Base-by-base conservation (phyloP, 2,797 vertebrate genomes). In the Hoplostethus mediterraneus region DNA sequence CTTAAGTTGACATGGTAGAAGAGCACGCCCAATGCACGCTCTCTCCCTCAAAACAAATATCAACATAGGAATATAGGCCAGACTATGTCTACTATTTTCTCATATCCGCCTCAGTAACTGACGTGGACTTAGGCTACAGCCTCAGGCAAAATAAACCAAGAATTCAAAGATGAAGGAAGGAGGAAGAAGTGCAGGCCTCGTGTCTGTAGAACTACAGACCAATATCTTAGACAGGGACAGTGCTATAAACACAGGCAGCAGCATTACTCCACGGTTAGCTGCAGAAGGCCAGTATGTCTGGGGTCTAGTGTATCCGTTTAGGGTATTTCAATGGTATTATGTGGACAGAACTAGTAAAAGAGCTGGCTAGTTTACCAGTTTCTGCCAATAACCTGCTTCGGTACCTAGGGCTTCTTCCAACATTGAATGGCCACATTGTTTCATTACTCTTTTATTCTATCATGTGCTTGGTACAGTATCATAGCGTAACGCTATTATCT, bases 1-100 rank as follows among this genome's bases (percentile, higher is more conserved):
- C 36, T 60, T 68, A 75, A 78, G 75, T 82, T 71, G 71, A 77
- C 80, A 81, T 44, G 48, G 44, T 63, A 58, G 65, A 42, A 54
- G 78, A 86, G 79, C 76, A 89, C 79, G 76, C 84, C 89, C 84
- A 83, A 40, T 4, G 53, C 63, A 77, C 69, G 44, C 65, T 42
- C 63, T 70, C 71, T 82, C 78, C 77, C 73, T 88, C 75, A 83
- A 88, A 91, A 89, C 84, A 92, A 92, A 91, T 67, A 91, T 86
- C 78, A 89, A 85, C 85, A 77, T 63, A 53, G 83, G 80, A 57
- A 90, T 82, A 63, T 57, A 79, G 71, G 64, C 80, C 80, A 82
- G 79, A 63, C 51, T 69, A 40, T 14, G 71, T 71, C 48, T 62
- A 71, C 74, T 75, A 73, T 86, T 88, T 77, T 87, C 84, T 87